Conservation (phyloP, 2,888 invertebrate genomes). For the Ypsolopha sequella region DNA sequence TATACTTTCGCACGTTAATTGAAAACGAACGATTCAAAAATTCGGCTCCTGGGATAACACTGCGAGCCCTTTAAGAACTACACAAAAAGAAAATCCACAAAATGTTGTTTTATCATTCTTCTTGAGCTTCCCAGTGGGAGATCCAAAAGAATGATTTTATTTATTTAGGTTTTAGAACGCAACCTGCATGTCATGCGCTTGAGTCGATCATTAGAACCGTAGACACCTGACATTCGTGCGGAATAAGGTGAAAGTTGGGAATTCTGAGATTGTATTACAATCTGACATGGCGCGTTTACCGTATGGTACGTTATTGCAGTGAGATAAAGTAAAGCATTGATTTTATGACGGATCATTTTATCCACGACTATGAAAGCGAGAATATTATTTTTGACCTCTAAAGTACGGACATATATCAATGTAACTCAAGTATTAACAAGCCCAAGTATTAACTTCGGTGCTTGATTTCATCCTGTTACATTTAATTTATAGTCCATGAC, state of each 20-base stretch:
- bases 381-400: neutral
- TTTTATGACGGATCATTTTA: neutral
- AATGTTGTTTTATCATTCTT: too few species aligned
- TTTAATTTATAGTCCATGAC: too few species aligned
- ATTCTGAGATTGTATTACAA: neutral
- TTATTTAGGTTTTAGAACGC: too few species aligned
- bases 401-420: neutral
- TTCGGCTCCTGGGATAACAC: too few species aligned
- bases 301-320: neutral
- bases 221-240: constrained; percentile 11
- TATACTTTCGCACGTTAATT: too few species aligned
- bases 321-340: neutral
- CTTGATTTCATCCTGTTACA: too few species aligned
- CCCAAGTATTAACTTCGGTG: too few species aligned
- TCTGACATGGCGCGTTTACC: neutral
- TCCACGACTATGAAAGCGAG: neutral
- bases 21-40: too few species aligned
- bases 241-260: constrained; percentile 1
- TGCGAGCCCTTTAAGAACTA: too few species aligned
- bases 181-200: neutral
- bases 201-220: constrained; percentile 6
- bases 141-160: too few species aligned
- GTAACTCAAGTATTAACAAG: neutral
- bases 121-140: too few species aligned
- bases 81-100: too few species aligned